These are phyloP conservation scores for Plagodis dolabraria DNA, from an alignment of 2,888 invertebrate species.

Conservation along the genomic window DNA sequence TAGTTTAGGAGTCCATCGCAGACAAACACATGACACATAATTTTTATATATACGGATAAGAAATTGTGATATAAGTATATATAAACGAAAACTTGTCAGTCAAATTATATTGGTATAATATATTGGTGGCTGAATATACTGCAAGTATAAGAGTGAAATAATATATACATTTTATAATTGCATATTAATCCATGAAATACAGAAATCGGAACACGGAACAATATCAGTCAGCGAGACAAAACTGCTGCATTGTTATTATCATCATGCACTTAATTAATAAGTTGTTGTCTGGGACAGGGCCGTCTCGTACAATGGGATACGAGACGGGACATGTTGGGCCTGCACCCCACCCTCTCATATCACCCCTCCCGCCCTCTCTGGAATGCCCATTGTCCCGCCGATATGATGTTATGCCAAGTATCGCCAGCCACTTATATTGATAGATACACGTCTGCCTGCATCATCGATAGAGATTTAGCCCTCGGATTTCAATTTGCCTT, in stretches of 20 bases:
- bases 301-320: constrained; percentile 62
- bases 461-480: constrained; percentile 39
- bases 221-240: constrained; percentile 29
- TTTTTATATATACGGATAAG: too few relatives aligned
- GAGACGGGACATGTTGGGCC: constrained; percentile 62
- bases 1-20: too few relatives aligned
- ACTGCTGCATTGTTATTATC: constrained; percentile 47
- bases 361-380: constrained; percentile 52
- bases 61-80: too few relatives aligned
- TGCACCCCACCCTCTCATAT: constrained; percentile 37
- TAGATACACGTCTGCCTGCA: constrained; percentile 55
- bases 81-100: too few relatives aligned
- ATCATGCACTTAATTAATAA: constrained; percentile 61
- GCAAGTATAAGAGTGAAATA: neutral
- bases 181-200: too few relatives aligned
- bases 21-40: too few relatives aligned
- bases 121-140: too few relatives aligned
- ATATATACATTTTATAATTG: neutral
- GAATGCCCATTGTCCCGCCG: constrained; percentile 79
- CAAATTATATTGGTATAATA: too few relatives aligned
- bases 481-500: constrained; percentile 27
- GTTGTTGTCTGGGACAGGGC: constrained; percentile 59
- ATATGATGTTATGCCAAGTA: constrained; percentile 74
- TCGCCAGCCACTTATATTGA: constrained; percentile 71
- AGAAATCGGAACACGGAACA: constrained; percentile 11